These are phyloP conservation scores for Cheilosia variabilis DNA, from an alignment of 2,888 invertebrate species.

Conservation along the genomic window DNA sequence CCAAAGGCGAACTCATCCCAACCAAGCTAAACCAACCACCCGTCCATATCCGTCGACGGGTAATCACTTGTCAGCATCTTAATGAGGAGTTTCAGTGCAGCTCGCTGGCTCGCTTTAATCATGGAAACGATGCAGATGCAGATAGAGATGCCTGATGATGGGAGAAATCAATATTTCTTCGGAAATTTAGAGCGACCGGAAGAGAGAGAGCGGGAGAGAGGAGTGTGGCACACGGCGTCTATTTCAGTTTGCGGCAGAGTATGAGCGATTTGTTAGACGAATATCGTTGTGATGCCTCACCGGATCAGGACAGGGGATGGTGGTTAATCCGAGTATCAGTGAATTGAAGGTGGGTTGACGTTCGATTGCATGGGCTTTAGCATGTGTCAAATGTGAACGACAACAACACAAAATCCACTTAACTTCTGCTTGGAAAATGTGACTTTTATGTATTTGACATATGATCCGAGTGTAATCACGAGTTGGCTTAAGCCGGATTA, in stretches of 20 bases:
- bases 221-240: neutral
- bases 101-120: conserved; percentile 22
- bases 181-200: conserved; percentile 1
- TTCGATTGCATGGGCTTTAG: too few relatives aligned
- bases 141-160: conserved; percentile 16
- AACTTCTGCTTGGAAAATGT: too few relatives aligned
- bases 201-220: neutral
- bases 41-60: conserved; percentile 26
- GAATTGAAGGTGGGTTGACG: too few relatives aligned
- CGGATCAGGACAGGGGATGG: too few relatives aligned
- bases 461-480: too few relatives aligned
- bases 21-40: neutral
- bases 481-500: too few relatives aligned
- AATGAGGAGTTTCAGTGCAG: conserved; percentile 41
- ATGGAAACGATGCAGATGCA: conserved; percentile 26
- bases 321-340: too few relatives aligned
- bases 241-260: neutral
- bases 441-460: too few relatives aligned
- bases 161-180: conserved; percentile 53
- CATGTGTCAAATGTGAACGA: too few relatives aligned
- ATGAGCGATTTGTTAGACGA: too few relatives aligned
- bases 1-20: neutral
- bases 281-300: too few relatives aligned
- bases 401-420: too few relatives aligned
- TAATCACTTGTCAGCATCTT: conserved; percentile 57